phyloP scores from a whole-genome alignment of 2,797 vertebrate species.

The Calcarius lapponicus region DNA sequence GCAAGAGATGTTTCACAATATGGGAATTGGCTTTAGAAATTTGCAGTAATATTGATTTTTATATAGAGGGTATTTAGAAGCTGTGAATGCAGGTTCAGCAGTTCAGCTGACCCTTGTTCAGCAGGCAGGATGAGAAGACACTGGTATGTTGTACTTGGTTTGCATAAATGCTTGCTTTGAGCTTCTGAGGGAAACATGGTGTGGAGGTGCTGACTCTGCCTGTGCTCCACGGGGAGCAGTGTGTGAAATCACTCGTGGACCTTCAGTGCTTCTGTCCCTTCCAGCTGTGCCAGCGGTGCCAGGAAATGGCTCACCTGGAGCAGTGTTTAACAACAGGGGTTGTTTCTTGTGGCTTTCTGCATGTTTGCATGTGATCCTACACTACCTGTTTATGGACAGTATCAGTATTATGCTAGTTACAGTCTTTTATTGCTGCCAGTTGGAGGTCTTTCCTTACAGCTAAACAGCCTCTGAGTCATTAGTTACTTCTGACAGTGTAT shows the following conservation, averaged over 20 bases:
- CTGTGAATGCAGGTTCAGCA: not conserved
- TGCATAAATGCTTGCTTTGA: not conserved
- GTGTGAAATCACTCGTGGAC: not conserved
- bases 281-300: not conserved
- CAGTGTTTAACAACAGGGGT: not conserved
- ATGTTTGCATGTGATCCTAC: not conserved
- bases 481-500: not conserved
- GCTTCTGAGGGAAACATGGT: not conserved
- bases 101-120: not conserved
- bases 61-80: not conserved
- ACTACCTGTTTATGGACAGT: not conserved
- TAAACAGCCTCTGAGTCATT: not conserved
- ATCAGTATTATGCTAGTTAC: not conserved
- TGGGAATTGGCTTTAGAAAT: not conserved
- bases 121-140: not conserved
- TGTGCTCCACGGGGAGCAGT: fast-evolving
- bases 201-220: not conserved
- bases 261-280: not conserved
- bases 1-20: not conserved
- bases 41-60: not conserved
- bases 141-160: not conserved
- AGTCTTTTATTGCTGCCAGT: not conserved
- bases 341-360: not conserved
- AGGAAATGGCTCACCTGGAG: not conserved
- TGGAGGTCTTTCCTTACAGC: not conserved